A percentile compares a stretch with the other conserved stretches of the same genome.
phyloP scores from a whole-genome alignment of 2,113 vertebrate species.

The Rhinichthys klamathensis region DNA sequence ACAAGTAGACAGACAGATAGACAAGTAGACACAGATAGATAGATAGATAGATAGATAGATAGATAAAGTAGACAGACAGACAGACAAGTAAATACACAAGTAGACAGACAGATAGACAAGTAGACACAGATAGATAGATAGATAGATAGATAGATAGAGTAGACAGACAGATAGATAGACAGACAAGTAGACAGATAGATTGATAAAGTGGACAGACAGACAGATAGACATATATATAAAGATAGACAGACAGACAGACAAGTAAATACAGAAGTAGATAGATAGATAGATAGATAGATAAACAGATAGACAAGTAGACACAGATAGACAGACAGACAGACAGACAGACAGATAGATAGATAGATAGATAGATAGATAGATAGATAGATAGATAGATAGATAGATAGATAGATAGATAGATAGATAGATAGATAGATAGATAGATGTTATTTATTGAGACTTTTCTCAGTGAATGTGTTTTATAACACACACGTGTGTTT shows the following conservation, averaged over 20 bases:
- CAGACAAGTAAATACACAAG: no score
- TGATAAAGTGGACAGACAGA: no score
- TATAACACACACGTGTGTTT: neutral
- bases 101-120: no score
- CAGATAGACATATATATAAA: no score
- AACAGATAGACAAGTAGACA: neutral
- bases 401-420: conserved; percentile 28
- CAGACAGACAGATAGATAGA: neutral
- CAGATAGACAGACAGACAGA: no score
- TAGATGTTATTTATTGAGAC: neutral
- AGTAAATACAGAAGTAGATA: no score
- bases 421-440: neutral
- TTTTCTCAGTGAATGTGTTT: neutral
- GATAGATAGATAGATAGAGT: no score
- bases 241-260: no score
- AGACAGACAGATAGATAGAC: neutral
- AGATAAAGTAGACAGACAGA: no score
- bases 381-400: conserved; percentile 7
- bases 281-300: neutral
- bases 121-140: no score
- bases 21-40: neutral
- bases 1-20: neutral
- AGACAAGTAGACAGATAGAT: neutral
- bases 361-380: neutral
- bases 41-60: no score